A percentile compares a stretch with the other conserved stretches of the same genome.
phyloP scores from a whole-genome alignment of 2,113 vertebrate species.

The Seriola quinqueradiata region DNA sequence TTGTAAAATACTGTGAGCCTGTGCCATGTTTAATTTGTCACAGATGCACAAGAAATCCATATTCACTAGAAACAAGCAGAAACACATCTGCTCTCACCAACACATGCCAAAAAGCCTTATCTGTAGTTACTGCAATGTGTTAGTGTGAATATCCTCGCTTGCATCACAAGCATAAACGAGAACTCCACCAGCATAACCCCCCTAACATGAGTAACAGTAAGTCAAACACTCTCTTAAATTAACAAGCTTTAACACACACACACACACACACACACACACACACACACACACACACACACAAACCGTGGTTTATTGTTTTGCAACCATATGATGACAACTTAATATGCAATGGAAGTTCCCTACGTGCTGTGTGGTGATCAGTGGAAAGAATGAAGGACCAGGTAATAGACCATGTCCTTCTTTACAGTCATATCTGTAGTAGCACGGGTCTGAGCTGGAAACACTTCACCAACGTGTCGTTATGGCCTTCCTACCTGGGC shows the following conservation, averaged over 20 bases:
- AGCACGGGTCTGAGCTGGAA: neutral
- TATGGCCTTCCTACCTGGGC: conserved; percentile 87
- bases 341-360: conserved; percentile 38
- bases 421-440: neutral
- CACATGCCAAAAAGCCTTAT: neutral
- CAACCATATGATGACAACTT: conserved; percentile 14
- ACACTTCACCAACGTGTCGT: neutral
- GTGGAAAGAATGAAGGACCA: conserved; percentile 35
- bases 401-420: neutral
- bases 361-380: conserved; percentile 19
- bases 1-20: neutral
- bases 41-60: neutral
- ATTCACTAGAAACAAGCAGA: neutral
- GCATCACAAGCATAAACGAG: neutral
- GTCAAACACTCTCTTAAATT: neutral
- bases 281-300: neutral
- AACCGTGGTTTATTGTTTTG: conserved; percentile 12
- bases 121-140: neutral
- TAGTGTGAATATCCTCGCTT: neutral
- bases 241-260: neutral
- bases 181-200: neutral
- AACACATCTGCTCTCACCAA: neutral
- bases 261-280: neutral
- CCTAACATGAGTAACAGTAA: neutral
- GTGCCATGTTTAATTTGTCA: neutral